Conservation (phyloP, 2,888 invertebrate genomes). For the Rosalia funebris region DNA sequence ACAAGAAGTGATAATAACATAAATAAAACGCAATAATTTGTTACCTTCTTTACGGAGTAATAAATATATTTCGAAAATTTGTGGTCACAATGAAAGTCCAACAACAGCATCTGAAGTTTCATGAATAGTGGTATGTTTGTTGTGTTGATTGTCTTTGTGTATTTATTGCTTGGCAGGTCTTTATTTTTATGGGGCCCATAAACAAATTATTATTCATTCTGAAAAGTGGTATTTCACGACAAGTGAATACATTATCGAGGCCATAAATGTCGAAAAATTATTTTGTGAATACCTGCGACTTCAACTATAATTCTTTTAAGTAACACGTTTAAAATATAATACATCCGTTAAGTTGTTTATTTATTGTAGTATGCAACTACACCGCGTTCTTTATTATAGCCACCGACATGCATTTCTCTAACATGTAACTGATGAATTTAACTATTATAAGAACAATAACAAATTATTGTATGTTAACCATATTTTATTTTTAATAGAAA, state of each 20-base stretch:
- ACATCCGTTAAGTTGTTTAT: no score
- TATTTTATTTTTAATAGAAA: no score
- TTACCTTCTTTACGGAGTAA: neutral
- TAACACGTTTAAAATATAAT: no score
- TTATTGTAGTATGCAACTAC: no score
- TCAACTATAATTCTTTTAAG: neutral
- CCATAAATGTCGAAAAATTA: neutral
- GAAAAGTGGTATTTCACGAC: neutral
- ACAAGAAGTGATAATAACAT: no score
- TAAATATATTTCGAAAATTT: neutral
- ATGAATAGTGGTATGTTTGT: slow-evolving; percentile 42
- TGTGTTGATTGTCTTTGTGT: slow-evolving; percentile 56
- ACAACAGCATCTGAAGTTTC: neutral
- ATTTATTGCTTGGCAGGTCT: slow-evolving; percentile 53
- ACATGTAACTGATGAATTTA: no score
- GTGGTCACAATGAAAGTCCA: neutral
- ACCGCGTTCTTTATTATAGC: no score
- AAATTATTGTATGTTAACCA: no score
- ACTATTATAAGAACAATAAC: no score
- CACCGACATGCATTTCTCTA: no score
- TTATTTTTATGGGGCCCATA: slow-evolving; percentile 48
- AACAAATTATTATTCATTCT: slow-evolving; percentile 22
- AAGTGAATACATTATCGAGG: neutral
- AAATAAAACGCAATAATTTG: no score
- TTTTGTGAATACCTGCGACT: neutral